Conservation (phyloP, 2,113 vertebrate genomes). For the Leiothrix lutea region DNA sequence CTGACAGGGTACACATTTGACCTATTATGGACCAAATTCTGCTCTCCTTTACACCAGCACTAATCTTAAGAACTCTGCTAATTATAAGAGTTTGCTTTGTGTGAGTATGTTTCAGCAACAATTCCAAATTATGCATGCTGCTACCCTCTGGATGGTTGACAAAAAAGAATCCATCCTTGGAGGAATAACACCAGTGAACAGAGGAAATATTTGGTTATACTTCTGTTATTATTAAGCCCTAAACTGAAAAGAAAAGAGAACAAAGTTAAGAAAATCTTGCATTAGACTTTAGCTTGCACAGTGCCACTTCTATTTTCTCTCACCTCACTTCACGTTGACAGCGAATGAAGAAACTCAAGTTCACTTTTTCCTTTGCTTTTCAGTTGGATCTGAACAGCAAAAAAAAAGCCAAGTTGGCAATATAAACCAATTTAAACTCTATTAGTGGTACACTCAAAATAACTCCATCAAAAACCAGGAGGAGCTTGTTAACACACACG, state of each 20-base stretch:
- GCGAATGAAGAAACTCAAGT: neutral
- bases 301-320: neutral
- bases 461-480: neutral
- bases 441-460: neutral
- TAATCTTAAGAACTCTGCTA: neutral
- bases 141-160: neutral
- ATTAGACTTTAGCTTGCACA: neutral
- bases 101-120: neutral
- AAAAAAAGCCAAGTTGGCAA: neutral
- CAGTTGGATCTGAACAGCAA: neutral
- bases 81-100: neutral
- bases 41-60: neutral
- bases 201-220: neutral
- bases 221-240: neutral
- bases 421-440: neutral
- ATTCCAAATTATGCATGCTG: neutral
- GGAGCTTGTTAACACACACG: neutral
- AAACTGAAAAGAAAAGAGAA: neutral
- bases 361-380: neutral
- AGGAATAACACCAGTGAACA: neutral
- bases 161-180: neutral
- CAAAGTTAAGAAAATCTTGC: neutral
- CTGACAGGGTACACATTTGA: neutral
- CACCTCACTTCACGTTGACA: neutral
- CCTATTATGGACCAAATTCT: neutral